Evolutionary conservation across 1,140 invertebrate genomes (phyloP), one percentile per base, ranked within the genome.

Genomic region (Polypedilum vanderplanki): DNA sequence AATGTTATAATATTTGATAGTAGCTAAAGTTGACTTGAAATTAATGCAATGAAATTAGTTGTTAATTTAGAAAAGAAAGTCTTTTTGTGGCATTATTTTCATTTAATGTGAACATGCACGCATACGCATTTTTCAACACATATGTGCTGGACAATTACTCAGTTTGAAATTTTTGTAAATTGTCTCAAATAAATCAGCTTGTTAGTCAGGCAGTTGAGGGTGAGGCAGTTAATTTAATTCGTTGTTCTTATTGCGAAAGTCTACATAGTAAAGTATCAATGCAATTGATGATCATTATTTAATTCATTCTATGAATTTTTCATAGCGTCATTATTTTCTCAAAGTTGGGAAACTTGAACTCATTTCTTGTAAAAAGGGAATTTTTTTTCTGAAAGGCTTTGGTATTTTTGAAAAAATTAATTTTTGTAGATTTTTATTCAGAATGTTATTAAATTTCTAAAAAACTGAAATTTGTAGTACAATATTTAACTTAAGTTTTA

Each of bases 51-150:
- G 3, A 70, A 70, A 70, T 70, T 70, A 70, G 65, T 70, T 70
- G 65, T 70, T 70, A 70, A 70, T 70, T 70, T 70, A 70, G 65
- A 57, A 57, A 15, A 70, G 65, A 57, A 57, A 57, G 46, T 57
- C n/a, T 57, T 57, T 33, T 33, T 33, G 24, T n/a, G 46, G 46
- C n/a, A n/a, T 57, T n/a, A 57, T 57, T 57, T 57, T 57, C 46
- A 57, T 57, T 57, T 57, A 70, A 70, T 70, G 65, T 9, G 18
- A 18, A 70, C 65, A 70, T 70, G 65, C 65, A 70, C 65, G 65
- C 65, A 57, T 2, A 12, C n/a, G 10, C n/a, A 57, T 70, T 18
- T 20, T 22, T 70, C 17, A 20, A 70, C 65, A 57, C 10, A 70
- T 70, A 5, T 20, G 65, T 20, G 18, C 18, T 70, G 65, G 65